Base-by-base conservation (phyloP, 2,113 vertebrate species). In the Vicugna pacos region DNA sequence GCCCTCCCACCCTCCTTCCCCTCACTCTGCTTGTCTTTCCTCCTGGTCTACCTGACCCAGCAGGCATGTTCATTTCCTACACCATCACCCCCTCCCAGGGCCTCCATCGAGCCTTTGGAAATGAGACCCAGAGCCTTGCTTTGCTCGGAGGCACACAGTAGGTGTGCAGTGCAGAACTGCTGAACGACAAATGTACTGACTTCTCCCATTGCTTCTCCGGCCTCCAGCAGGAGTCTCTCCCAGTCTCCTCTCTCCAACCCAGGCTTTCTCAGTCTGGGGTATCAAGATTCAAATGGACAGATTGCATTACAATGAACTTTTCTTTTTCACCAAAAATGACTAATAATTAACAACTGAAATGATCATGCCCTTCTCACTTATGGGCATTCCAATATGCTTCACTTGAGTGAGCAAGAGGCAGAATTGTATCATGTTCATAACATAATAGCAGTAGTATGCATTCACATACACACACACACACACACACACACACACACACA, bases 181-280 rank as follows among this genome's bases (percentile, higher is more conserved):
- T n/a, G 12, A 26, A 60, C 0, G 50, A 64, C 2, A 3, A 32
- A 22, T 0, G 2, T 1, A 35, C 54, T 65, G 35, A 64, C 35
- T n/a, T 16, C 38, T 15, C 6, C 3, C 24, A 56, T 19, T 0
- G 0, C n/a, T 52, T 62, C 54, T 70, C 72, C 20, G 6, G 4
- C 8, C 13, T 24, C 30, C 2, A 15, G 42, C 15, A 48, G 14
- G 91, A 75, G 46, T 70, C 48, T 75, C 72, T 81, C 38, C 52
- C 15, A 38, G 30, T 14, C 26, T 73, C 77, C 35, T 83, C 60
- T 87, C 69, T 81, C 14, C n/a, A n/a, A 5, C 8, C 38, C 17
- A 76, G 3, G 19, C 50, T 67, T 89, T 79, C 80, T 87, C 54
- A n/a, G 15, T 30, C 46, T 77, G 56, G 87, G 30, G 85, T 38